Evolutionary conservation across 2,797 vertebrate genomes (phyloP).

Genomic region (Corythornis leucogaster): DNA sequence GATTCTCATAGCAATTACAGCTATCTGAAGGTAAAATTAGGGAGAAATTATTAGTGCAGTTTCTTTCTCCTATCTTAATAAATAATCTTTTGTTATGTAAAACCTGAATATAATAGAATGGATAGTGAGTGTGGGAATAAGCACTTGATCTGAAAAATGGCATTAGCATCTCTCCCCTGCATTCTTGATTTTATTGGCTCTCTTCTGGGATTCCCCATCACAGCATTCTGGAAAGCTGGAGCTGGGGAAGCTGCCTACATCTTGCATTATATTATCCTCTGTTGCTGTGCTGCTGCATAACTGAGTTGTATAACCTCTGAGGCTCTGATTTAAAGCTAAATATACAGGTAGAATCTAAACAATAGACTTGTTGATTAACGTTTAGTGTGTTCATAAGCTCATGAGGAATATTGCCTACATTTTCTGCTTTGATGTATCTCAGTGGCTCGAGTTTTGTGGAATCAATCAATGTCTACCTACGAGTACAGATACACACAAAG

Average conservation of each 20-base stretch:
- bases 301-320: not conserved
- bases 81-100: not conserved
- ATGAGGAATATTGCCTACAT: not conserved
- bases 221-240: not conserved
- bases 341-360: not conserved
- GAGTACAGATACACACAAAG: not conserved
- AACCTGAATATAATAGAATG: not conserved
- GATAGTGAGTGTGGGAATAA: not conserved
- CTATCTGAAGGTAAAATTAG: not conserved
- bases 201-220: not conserved
- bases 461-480: not conserved
- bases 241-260: not conserved
- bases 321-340: not conserved
- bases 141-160: not conserved
- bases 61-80: not conserved
- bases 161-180: not conserved
- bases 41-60: not conserved
- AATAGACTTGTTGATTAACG: not conserved
- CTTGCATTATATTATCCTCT: not conserved
- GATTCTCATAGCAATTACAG: not conserved
- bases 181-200: not conserved
- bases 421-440: not conserved
- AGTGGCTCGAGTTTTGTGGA: not conserved
- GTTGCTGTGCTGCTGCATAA: not conserved
- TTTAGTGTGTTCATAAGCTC: not conserved